Evolutionary conservation across 1,140 invertebrate species (phyloP).

Genomic region (Camponotus pennsylvanicus): DNA sequence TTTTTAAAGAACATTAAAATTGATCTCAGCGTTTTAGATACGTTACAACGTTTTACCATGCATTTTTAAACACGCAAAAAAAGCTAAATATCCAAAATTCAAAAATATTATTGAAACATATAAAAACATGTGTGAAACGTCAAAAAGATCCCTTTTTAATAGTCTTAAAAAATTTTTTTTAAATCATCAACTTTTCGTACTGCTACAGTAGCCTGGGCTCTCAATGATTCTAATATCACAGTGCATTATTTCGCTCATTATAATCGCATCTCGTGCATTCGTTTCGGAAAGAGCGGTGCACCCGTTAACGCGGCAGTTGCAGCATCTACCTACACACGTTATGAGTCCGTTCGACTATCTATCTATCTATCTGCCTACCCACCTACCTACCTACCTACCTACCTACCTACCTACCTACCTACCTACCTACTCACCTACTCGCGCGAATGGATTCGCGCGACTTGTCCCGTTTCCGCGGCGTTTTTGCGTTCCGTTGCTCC

Average conservation of each 20-base stretch:
- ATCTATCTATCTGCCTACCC: slow-evolving; percentile 63
- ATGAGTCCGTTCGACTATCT: slow-evolving; percentile 49
- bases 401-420: slow-evolving; percentile 64
- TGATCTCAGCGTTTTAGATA: too few relatives aligned
- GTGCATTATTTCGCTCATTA: slow-evolving; percentile 48
- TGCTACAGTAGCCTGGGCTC: too few relatives aligned
- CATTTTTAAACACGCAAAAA: too few relatives aligned
- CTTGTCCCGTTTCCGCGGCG: slow-evolving; percentile 68
- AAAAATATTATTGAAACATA: too few relatives aligned
- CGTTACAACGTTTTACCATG: too few relatives aligned
- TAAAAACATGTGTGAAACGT: too few relatives aligned
- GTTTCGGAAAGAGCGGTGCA: slow-evolving; percentile 27
- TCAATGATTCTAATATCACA: not conserved
- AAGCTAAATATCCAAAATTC: too few relatives aligned
- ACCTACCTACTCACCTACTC: slow-evolving; percentile 71
- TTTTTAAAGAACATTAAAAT: too few relatives aligned
- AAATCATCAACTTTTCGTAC: too few relatives aligned
- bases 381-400: slow-evolving; percentile 63
- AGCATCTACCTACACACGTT: slow-evolving; percentile 49
- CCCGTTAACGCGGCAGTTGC: slow-evolving; percentile 43
- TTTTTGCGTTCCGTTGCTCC: slow-evolving; percentile 51
- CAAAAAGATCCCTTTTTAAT: too few relatives aligned
- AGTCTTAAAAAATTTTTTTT: too few relatives aligned
- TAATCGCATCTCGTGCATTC: slow-evolving; percentile 58
- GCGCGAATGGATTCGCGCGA: slow-evolving; percentile 30